These are phyloP conservation scores for Eulacestoma nigropectus DNA, from an alignment of 2,113 vertebrate species.

Conservation along the genomic window DNA sequence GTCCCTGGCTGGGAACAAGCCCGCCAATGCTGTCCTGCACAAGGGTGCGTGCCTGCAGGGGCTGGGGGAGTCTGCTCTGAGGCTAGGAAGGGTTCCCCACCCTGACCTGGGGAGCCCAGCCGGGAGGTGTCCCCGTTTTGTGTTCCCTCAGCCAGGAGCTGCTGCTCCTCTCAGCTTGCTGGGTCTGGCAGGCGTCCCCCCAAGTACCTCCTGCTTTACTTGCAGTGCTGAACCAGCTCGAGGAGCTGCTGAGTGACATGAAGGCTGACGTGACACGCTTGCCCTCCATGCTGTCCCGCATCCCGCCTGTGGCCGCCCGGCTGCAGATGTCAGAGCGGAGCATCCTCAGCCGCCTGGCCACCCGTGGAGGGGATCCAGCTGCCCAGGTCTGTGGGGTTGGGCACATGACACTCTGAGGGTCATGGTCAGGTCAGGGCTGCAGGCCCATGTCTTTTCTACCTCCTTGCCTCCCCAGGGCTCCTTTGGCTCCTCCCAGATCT, in stretches of 20 bases:
- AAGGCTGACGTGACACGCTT: slow-evolving; percentile 94
- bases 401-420: too few relatives aligned
- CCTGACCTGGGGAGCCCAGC: not conserved
- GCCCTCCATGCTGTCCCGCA: slow-evolving; percentile 95
- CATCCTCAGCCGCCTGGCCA: slow-evolving; percentile 94
- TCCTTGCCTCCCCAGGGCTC: slow-evolving; percentile 71
- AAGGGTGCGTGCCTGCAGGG: slow-evolving; percentile 77
- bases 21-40: slow-evolving; percentile 93
- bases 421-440: not conserved
- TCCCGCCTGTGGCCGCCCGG: slow-evolving; percentile 91
- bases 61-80: not conserved
- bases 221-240: slow-evolving; percentile 94
- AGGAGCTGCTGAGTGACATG: slow-evolving; percentile 98
- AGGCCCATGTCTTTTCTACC: not conserved
- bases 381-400: slow-evolving; percentile 81
- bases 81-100: not conserved
- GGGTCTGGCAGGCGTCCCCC: not conserved
- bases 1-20: slow-evolving; percentile 95
- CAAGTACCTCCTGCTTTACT: not conserved
- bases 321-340: slow-evolving; percentile 97
- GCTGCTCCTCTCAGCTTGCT: not conserved
- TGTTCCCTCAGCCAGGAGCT: not conserved
- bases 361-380: slow-evolving; percentile 84
- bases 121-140: fast-evolving
- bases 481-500: slow-evolving; percentile 91